Conservation (phyloP, 1,140 invertebrate genomes). For the Heterodera schachtii region DNA sequence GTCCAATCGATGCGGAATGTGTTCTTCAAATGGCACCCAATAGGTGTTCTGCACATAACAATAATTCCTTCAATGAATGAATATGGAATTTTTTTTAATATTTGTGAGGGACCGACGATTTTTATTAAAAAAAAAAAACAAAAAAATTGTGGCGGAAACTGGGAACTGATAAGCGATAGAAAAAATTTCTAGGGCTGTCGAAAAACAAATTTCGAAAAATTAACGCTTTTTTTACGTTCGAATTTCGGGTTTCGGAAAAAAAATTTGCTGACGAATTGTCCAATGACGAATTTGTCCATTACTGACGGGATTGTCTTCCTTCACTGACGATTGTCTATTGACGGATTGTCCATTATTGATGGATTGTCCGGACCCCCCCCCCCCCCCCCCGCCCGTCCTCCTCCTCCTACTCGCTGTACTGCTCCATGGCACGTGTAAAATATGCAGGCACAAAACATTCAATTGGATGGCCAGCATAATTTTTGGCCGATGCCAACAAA, state of each 20-base stretch:
- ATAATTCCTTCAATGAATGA: constrained; percentile 37
- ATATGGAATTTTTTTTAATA: constrained; percentile 10
- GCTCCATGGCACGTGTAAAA: constrained; percentile 69
- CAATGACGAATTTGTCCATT: too few species aligned
- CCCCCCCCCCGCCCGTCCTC: not conserved
- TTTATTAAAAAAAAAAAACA: too few species aligned
- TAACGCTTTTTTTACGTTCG: not conserved
- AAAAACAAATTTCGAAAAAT: too few species aligned
- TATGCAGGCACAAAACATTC: constrained; percentile 67
- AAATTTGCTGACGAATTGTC: too few species aligned
- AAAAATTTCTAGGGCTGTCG: too few species aligned
- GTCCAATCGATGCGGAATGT: constrained; percentile 63
- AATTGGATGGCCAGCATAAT: constrained; percentile 70
- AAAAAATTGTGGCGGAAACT: too few species aligned
- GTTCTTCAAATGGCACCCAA: constrained; percentile 67
- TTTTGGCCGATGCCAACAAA: constrained; percentile 69
- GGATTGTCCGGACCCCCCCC: too few species aligned
- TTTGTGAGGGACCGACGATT: not conserved
- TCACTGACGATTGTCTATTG: too few species aligned
- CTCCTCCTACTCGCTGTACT: constrained; percentile 59
- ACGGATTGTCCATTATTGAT: too few species aligned
- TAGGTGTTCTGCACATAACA: constrained; percentile 65
- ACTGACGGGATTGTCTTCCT: too few species aligned
- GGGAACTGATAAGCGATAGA: too few species aligned
- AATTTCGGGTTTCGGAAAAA: too few species aligned